A percentile compares a stretch with the other conserved stretches of the same genome.
Evolutionary conservation across 2,113 vertebrate species (phyloP).

Genomic region (Charadrius vociferus): DNA sequence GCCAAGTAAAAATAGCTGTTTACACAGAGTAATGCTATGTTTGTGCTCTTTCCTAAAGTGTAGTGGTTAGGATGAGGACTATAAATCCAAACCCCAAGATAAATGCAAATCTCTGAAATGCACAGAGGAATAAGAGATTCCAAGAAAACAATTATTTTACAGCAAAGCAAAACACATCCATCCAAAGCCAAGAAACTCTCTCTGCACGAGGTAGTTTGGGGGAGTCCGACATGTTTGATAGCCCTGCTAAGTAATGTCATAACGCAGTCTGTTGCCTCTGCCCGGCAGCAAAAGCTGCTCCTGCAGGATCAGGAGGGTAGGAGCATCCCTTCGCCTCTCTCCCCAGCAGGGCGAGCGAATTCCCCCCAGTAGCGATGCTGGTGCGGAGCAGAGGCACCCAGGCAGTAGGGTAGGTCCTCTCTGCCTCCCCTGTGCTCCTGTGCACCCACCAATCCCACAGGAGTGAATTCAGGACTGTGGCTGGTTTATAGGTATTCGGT

Average conservation of each 20-base stretch:
- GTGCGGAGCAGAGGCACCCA: no score
- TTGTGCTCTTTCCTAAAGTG: neutral
- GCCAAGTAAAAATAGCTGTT: neutral
- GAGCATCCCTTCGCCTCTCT: no score
- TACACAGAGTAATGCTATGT: neutral
- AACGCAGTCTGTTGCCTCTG: rapidly evolving
- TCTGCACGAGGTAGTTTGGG: rapidly evolving
- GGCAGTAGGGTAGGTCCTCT: rapidly evolving
- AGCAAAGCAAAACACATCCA: neutral
- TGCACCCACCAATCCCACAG: neutral
- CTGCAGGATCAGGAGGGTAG: no score
- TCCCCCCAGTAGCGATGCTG: no score
- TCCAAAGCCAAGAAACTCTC: neutral
- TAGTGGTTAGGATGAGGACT: neutral
- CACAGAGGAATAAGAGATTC: neutral
- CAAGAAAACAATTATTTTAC: neutral
- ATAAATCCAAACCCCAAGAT: neutral
- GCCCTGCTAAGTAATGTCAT: neutral
- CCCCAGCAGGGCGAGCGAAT: no score
- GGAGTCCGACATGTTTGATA: neutral
- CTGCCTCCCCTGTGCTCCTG: neutral
- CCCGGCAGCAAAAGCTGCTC: no score
- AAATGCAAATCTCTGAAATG: neutral
- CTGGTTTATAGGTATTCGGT: neutral
- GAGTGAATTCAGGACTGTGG: neutral